These are phyloP conservation scores for Nasonia oneida DNA, from an alignment of 2,888 invertebrate species.

Conservation along the genomic window DNA sequence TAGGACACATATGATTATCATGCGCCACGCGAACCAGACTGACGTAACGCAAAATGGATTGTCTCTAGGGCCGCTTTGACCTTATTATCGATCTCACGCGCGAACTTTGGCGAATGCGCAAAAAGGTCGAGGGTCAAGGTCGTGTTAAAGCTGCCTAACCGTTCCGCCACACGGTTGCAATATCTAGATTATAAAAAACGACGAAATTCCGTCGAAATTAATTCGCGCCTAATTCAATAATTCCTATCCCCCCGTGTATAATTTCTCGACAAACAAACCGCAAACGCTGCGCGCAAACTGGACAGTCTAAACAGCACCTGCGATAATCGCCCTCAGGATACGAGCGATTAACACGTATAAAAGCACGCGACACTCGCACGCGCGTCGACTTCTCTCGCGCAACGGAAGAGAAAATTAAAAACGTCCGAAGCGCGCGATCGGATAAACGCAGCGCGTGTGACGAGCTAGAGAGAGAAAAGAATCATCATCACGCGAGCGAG, in stretches of 20 bases:
- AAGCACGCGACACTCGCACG: background rate
- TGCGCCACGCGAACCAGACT: background rate
- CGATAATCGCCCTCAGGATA: constrained; percentile 3
- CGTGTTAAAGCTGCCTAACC: background rate
- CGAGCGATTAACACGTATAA: constrained; percentile 6
- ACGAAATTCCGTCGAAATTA: background rate
- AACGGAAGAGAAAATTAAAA: background rate
- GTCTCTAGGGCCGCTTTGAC: background rate
- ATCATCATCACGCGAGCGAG: background rate
- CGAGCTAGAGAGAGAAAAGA: background rate
- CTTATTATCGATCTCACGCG: background rate
- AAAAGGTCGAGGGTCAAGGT: constrained; percentile 24
- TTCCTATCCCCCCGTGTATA: background rate
- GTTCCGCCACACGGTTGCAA: background rate
- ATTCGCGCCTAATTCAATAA: background rate
- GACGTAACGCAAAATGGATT: constrained; percentile 7
- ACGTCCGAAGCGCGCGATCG: background rate
- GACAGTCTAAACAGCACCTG: background rate
- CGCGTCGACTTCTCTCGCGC: background rate
- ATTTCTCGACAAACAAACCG: background rate
- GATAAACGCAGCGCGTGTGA: background rate
- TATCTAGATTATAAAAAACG: background rate
- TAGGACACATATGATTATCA: background rate
- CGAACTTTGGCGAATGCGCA: constrained; percentile 17
- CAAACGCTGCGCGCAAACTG: background rate